Percentiles rank a stretch among this genome's conserved stretches.
These are phyloP conservation scores for Dromas ardeola DNA, from an alignment of 2,113 vertebrate genomes.

Conservation along the genomic window DNA sequence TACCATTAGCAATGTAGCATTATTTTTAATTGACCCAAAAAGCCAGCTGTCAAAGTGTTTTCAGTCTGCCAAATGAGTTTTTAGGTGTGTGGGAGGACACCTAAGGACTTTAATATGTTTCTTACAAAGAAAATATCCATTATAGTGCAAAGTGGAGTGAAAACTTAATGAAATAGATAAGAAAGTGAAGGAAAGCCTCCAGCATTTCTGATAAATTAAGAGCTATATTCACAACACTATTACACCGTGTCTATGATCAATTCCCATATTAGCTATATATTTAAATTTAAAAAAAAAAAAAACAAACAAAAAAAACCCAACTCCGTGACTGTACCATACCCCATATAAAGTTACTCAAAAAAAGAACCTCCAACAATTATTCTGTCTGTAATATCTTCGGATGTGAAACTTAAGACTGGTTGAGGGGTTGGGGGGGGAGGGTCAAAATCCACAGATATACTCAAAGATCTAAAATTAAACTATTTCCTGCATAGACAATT, in stretches of 20 bases:
- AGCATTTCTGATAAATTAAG: neutral
- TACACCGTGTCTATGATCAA: neutral
- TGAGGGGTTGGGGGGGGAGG: neutral
- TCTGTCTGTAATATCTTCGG: neutral
- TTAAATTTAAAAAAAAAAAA: neutral
- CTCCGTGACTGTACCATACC: neutral
- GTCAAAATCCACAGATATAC: neutral
- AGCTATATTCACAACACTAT: neutral
- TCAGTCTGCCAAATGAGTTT: conserved; percentile 7
- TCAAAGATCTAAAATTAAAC: neutral
- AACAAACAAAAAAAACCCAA: neutral
- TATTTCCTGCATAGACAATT: neutral
- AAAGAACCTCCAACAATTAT: neutral
- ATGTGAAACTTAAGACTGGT: neutral
- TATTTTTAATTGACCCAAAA: conserved; percentile 48
- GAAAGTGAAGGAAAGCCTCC: neutral
- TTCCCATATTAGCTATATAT: neutral
- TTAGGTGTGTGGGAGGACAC: neutral
- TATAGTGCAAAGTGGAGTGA: neutral
- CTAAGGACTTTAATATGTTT: neutral
- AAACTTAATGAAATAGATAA: neutral
- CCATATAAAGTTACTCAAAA: neutral
- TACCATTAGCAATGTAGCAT: neutral
- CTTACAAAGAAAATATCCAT: conserved; percentile 1
- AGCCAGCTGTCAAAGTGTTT: conserved; percentile 16